phyloP scores from a whole-genome alignment of 2,888 invertebrate genomes.

The Serrognathus titanus region DNA sequence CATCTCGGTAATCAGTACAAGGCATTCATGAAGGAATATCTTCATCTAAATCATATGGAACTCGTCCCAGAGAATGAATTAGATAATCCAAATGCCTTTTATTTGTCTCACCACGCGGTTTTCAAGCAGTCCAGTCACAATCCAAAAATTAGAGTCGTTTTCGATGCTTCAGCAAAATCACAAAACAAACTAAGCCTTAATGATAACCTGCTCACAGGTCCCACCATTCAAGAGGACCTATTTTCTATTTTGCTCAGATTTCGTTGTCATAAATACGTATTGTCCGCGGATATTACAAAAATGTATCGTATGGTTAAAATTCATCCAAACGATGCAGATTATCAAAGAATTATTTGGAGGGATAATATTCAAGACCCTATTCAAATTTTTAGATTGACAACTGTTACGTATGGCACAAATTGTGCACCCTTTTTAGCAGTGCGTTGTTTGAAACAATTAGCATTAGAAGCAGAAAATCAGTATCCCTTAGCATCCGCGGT shows the following conservation, averaged over 20 bases:
- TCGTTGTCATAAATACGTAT: conserved; percentile 2
- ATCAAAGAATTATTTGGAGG: conserved; percentile 26
- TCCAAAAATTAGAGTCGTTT: conserved; percentile 7
- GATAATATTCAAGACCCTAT: conserved; percentile 10
- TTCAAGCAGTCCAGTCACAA: background rate
- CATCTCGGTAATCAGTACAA: background rate
- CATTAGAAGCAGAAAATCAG: conserved; percentile 11
- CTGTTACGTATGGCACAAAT: conserved; percentile 26
- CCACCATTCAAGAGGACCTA: conserved; percentile 8
- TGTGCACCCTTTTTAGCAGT: conserved; percentile 28
- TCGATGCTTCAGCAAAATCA: conserved; percentile 7
- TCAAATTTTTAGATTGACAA: conserved; percentile 17
- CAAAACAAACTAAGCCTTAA: conserved; percentile 4
- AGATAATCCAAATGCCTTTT: background rate
- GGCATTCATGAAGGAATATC: background rate
- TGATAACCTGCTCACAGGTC: conserved; percentile 5
- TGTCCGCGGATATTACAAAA: conserved; percentile 28
- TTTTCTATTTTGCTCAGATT: conserved; percentile 1
- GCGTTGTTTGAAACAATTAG: conserved; percentile 23
- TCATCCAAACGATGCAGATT: conserved; percentile 16
- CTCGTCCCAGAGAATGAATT: background rate
- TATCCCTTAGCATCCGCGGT: conserved; percentile 19
- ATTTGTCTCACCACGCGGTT: background rate
- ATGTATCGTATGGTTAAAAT: conserved; percentile 28
- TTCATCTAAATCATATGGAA: background rate